Conservation (phyloP, 2,888 invertebrate genomes). For the Perizoma flavofasciatum region DNA sequence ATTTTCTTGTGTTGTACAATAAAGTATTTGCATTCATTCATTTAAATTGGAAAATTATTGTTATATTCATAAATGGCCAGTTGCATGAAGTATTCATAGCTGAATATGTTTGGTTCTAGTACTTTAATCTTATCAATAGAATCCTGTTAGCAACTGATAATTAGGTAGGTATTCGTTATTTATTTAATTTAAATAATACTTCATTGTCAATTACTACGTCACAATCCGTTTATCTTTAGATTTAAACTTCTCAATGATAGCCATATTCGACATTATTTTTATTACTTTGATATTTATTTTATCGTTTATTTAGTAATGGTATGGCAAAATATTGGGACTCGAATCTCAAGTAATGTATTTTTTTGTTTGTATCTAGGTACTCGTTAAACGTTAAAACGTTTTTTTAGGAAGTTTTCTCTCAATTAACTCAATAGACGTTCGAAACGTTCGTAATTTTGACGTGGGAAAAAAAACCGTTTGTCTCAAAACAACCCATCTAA, state of each 20-base stretch:
- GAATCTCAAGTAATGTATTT: too few species aligned
- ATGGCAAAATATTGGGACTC: neutral
- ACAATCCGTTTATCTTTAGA: constrained; percentile 26
- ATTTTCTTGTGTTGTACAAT: too few species aligned
- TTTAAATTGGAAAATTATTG: constrained; percentile 8
- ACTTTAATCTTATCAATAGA: constrained; percentile 41
- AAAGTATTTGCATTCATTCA: constrained; percentile 16
- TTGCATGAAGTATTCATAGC: constrained; percentile 11
- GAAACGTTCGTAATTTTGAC: too few species aligned
- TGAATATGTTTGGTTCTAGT: neutral
- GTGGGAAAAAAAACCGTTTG: too few species aligned
- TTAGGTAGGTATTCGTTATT: constrained; percentile 33
- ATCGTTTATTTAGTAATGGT: neutral
- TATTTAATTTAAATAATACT: constrained; percentile 42
- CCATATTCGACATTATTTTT: too few species aligned
- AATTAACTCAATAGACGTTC: too few species aligned
- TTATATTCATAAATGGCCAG: constrained; percentile 24
- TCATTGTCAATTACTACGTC: constrained; percentile 30
- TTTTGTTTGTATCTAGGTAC: too few species aligned
- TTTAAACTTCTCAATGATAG: constrained; percentile 7
- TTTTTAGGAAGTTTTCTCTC: too few species aligned
- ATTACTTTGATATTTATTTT: too few species aligned
- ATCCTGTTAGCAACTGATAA: constrained; percentile 53
- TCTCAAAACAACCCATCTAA: too few species aligned
- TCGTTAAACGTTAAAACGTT: too few species aligned